Evolutionary conservation across 2,888 invertebrate species (phyloP).

Genomic region (Podabrus alpinus): DNA sequence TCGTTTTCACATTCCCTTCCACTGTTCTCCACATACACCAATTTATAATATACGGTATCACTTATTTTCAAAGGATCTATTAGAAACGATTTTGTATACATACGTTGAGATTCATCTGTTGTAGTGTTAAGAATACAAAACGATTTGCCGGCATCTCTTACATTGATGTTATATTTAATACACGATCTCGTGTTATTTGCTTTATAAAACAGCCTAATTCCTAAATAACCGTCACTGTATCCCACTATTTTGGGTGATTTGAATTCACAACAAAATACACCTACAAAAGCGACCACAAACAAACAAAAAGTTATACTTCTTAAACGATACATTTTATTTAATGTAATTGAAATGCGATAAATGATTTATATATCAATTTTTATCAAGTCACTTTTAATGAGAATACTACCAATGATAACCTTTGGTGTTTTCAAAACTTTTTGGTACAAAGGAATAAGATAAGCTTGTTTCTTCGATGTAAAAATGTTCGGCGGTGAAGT

Average conservation of each 20-base stretch:
- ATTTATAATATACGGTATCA: not conserved
- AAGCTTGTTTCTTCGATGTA: too few species aligned
- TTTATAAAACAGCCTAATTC: not conserved
- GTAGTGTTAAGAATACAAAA: not conserved
- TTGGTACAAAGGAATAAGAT: too few species aligned
- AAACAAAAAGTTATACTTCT: not conserved
- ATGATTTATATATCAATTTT: not conserved
- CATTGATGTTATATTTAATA: not conserved
- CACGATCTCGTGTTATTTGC: not conserved
- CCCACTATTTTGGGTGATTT: not conserved
- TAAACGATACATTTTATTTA: not conserved
- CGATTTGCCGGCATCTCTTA: not conserved
- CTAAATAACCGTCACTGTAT: not conserved
- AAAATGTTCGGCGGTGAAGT: too few species aligned
- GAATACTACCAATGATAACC: too few species aligned
- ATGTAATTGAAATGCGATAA: not conserved
- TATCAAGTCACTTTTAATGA: not conserved
- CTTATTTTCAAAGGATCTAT: not conserved
- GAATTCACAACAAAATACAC: not conserved
- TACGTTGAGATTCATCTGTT: not conserved
- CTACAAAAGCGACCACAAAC: not conserved
- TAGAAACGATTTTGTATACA: not conserved
- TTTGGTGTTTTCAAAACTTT: too few species aligned
- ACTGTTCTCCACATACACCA: not conserved
- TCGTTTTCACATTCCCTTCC: too few species aligned